Conservation (phyloP, 2,113 vertebrate species). For the Isurus oxyrinchus region DNA sequence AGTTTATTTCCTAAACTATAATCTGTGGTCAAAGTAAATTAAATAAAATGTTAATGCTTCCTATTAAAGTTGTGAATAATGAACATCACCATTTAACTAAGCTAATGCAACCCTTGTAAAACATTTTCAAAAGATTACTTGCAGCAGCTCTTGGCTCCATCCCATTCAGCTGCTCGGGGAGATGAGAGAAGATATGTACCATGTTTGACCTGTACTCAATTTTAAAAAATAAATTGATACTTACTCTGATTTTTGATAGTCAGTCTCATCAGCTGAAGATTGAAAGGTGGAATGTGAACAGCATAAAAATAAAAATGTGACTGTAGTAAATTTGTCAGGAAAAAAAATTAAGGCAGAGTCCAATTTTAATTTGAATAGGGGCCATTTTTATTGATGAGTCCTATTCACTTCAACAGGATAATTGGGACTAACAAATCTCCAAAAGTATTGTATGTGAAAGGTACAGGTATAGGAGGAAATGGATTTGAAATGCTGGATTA, state of each 20-base stretch:
- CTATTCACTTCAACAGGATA: not conserved
- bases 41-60: not conserved
- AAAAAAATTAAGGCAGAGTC: not conserved
- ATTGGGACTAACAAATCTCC: not conserved
- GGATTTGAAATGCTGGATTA: not conserved
- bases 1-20: not conserved
- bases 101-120: not conserved
- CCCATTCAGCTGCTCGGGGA: not conserved
- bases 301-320: not conserved
- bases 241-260: not conserved
- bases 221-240: not conserved
- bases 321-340: not conserved
- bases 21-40: not conserved
- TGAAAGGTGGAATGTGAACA: slow-evolving; percentile 15
- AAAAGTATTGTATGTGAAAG: not conserved
- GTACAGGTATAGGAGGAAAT: not conserved
- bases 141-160: not conserved
- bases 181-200: not conserved
- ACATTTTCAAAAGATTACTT: not conserved
- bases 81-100: not conserved
- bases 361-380: not conserved
- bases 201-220: not conserved
- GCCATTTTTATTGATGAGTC: not conserved
- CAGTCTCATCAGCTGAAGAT: not conserved
- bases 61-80: not conserved